Evolutionary conservation across 1,140 invertebrate species (phyloP).

Genomic region (Colletes gigas): DNA sequence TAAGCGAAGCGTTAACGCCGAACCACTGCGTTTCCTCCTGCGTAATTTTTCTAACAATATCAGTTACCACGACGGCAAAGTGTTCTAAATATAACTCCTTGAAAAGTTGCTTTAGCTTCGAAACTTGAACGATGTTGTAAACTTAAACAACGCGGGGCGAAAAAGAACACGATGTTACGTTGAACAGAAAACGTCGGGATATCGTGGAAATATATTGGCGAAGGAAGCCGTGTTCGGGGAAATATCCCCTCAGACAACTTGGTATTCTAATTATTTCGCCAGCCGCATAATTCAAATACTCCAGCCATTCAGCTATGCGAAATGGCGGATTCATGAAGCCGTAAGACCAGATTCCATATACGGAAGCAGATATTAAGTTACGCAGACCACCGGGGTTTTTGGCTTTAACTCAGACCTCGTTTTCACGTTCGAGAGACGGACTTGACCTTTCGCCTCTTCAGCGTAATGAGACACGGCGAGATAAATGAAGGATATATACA

Average conservation of each 20-base stretch:
- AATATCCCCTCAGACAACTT: background rate
- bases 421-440: slow-evolving; percentile 14
- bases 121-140: too few species aligned
- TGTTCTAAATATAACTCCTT: too few species aligned
- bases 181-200: too few species aligned
- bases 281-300: slow-evolving; percentile 30
- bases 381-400: slow-evolving; percentile 9
- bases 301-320: slow-evolving; percentile 37
- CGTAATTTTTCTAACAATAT: too few species aligned
- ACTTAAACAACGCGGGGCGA: background rate
- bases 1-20: too few species aligned
- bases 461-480: background rate
- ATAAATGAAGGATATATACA: background rate
- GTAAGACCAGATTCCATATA: slow-evolving; percentile 27
- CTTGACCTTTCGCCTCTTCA: slow-evolving; percentile 17
- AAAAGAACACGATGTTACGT: background rate
- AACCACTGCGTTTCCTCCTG: too few species aligned
- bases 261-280: slow-evolving; percentile 41
- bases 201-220: background rate
- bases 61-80: too few species aligned
- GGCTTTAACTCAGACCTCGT: slow-evolving; percentile 35
- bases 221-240: background rate
- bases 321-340: slow-evolving; percentile 12
- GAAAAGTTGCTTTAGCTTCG: too few species aligned
- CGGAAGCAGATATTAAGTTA: slow-evolving; percentile 33